Percentiles rank a stretch among this genome's conserved stretches.
phyloP scores from a whole-genome alignment of 2,888 invertebrate species.

The Noctuana brunneofusca region DNA sequence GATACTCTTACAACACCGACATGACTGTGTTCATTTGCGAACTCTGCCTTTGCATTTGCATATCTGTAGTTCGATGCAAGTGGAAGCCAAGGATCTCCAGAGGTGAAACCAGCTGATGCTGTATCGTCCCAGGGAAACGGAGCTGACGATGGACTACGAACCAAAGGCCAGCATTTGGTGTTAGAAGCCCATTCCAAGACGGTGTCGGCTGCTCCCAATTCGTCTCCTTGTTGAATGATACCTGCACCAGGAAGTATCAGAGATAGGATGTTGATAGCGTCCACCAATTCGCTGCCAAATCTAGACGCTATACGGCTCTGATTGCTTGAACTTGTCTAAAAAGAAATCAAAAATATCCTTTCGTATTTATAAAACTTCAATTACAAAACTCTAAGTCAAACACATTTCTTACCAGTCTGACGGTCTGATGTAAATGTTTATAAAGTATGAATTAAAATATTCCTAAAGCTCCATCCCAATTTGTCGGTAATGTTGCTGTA shows the following conservation, averaged over 20 bases:
- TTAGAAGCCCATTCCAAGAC: constrained; percentile 76
- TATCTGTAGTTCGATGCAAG: constrained; percentile 84
- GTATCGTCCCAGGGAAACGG: constrained; percentile 77
- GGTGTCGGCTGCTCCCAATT: constrained; percentile 84
- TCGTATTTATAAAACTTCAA: not conserved
- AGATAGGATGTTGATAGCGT: constrained; percentile 87
- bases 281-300: constrained; percentile 84
- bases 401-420: too few relatives aligned
- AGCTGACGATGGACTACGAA: constrained; percentile 50
- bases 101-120: constrained; percentile 73
- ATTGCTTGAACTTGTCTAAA: constrained; percentile 61
- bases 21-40: constrained; percentile 77
- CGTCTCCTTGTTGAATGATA: constrained; percentile 91
- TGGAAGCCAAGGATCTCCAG: constrained; percentile 86
- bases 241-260: constrained; percentile 89
- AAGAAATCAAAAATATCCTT: constrained; percentile 24
- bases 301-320: constrained; percentile 81
- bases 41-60: constrained; percentile 84
- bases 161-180: constrained; percentile 76
- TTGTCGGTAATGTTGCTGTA: too few relatives aligned
- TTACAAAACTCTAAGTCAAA: too few relatives aligned
- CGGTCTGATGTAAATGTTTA: too few relatives aligned
- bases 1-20: constrained; percentile 61
- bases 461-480: too few relatives aligned
- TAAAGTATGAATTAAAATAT: too few relatives aligned